Conservation (phyloP, 2,888 invertebrate genomes). For the Listrodromus nycthemerus region DNA sequence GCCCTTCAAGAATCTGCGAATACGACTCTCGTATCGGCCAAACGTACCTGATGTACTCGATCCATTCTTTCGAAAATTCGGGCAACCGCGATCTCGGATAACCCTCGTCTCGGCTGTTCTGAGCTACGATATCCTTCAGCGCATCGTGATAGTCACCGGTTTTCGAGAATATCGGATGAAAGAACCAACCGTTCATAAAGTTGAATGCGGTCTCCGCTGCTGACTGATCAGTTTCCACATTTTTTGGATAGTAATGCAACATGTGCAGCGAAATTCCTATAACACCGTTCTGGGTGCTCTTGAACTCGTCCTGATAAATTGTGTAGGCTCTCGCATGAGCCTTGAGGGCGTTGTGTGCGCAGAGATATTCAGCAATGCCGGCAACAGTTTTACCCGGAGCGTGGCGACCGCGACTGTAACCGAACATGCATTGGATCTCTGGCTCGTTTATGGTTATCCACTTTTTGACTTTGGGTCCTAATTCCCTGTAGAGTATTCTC, state of each 20-base stretch:
- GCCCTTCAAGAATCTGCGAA: background rate
- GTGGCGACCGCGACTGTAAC: slow-evolving; percentile 81
- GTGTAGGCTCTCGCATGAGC: slow-evolving; percentile 90
- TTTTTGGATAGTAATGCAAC: slow-evolving; percentile 66
- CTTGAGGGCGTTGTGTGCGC: slow-evolving; percentile 90
- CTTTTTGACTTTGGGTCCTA: slow-evolving; percentile 87
- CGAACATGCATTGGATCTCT: slow-evolving; percentile 85
- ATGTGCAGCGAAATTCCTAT: slow-evolving; percentile 72
- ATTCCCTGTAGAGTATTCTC: slow-evolving; percentile 87
- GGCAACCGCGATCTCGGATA: slow-evolving; percentile 84
- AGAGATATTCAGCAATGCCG: slow-evolving; percentile 89
- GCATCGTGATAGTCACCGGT: slow-evolving; percentile 85
- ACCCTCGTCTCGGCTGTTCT: slow-evolving; percentile 84
- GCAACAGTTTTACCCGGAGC: slow-evolving; percentile 75
- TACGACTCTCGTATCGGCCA: background rate
- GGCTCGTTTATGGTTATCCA: slow-evolving; percentile 94
- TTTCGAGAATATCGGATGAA: slow-evolving; percentile 85
- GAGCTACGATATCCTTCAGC: slow-evolving; percentile 84
- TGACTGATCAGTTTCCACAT: slow-evolving; percentile 57
- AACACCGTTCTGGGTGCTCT: slow-evolving; percentile 86
- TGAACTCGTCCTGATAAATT: slow-evolving; percentile 87
- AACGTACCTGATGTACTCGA: slow-evolving; percentile 80
- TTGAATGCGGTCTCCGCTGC: slow-evolving; percentile 75
- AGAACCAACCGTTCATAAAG: slow-evolving; percentile 85
- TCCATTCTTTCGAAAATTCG: slow-evolving; percentile 85